Percentiles rank a stretch among this genome's conserved stretches.
phyloP scores from a whole-genome alignment of 2,113 vertebrate genomes.

The Acanthisitta chloris region DNA sequence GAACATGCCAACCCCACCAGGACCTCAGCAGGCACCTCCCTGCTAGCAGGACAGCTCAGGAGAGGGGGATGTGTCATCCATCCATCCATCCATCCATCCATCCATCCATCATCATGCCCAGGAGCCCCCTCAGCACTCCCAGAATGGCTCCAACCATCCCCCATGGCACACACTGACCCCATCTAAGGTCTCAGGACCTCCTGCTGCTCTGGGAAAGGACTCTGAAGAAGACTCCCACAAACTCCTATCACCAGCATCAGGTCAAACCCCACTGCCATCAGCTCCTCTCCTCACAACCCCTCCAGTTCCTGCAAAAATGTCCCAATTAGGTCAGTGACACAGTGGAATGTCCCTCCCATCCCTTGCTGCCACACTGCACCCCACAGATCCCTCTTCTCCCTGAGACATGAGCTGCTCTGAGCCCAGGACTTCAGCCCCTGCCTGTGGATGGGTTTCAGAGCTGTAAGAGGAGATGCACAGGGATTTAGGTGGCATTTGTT shows the following conservation, averaged over 20 bases:
- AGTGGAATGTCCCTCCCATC: rapidly evolving
- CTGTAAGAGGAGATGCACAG: background rate
- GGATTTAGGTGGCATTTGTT: constrained; percentile 5
- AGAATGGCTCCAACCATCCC: background rate
- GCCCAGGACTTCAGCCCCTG: background rate
- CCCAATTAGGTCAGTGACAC: rapidly evolving
- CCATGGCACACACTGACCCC: rapidly evolving
- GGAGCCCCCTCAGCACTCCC: background rate
- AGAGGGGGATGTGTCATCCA: background rate
- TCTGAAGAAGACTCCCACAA: background rate
- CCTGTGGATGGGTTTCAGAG: background rate
- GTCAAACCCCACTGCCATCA: background rate
- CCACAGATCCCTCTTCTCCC: background rate
- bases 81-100: too few species aligned
- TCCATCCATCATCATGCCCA: background rate
- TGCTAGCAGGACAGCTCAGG: background rate
- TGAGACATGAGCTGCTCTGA: background rate
- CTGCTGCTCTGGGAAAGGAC: background rate
- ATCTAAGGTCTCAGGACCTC: background rate
- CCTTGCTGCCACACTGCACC: background rate
- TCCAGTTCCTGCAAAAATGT: background rate
- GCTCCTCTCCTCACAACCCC: background rate
- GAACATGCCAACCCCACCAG: background rate
- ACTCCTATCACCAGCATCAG: too few species aligned
- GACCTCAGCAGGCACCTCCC: background rate